Evolutionary conservation across 2,113 vertebrate species (phyloP).

Genomic region (Benitochromis conjunctus): DNA sequence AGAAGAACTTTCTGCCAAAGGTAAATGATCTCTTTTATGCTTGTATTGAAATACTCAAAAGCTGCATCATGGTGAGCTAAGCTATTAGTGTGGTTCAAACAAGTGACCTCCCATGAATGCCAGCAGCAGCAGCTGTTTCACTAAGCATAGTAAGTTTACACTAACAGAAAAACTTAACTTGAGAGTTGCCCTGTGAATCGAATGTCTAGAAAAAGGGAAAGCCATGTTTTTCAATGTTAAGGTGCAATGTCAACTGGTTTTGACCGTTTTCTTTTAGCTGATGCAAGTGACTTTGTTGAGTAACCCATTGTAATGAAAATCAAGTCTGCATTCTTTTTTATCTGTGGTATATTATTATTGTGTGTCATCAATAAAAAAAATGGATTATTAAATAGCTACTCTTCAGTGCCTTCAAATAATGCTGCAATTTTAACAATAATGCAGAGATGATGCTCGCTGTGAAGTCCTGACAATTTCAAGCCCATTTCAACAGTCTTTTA

Average conservation of each 20-base stretch:
- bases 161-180: background rate
- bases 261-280: background rate
- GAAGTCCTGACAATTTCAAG: background rate
- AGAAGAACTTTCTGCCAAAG: background rate
- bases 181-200: background rate
- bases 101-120: background rate
- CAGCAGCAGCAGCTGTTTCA: background rate
- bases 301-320: background rate
- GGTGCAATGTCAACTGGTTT: background rate
- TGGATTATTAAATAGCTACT: background rate
- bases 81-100: background rate
- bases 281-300: background rate
- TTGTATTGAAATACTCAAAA: background rate
- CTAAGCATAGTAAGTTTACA: background rate
- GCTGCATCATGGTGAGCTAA: background rate
- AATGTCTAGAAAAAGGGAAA: background rate
- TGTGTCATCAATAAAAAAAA: background rate
- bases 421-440: background rate
- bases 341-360: background rate
- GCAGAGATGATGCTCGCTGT: background rate
- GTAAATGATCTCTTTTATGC: background rate
- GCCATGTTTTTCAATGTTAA: background rate
- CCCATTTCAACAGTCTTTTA: background rate
- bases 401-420: background rate
- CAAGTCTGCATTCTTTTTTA: background rate